Evolutionary conservation across 2,888 invertebrate species (phyloP).

Genomic region (Apodemia duryi): DNA sequence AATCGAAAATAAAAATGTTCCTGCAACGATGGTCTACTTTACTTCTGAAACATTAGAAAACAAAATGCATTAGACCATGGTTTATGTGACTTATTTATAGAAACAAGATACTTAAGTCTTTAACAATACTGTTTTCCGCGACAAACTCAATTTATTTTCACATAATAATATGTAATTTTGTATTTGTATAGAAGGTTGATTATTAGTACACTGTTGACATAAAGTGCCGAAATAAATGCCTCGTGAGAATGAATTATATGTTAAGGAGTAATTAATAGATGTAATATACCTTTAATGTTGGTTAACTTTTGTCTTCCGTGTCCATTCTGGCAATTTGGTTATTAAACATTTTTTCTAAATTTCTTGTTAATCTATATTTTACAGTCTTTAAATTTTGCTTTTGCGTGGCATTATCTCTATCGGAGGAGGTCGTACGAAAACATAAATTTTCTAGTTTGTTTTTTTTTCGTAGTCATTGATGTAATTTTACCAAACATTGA

Average conservation of each 20-base stretch:
- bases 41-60: too few species aligned
- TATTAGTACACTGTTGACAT: conserved; percentile 1
- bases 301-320: conserved; percentile 8
- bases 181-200: conserved; percentile 2
- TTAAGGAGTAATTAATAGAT: conserved; percentile 8
- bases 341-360: background rate
- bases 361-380: background rate
- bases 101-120: too few species aligned
- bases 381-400: background rate
- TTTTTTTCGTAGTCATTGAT: background rate
- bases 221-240: conserved; percentile 12
- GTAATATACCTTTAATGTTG: conserved; percentile 2
- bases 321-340: background rate
- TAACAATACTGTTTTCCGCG: too few species aligned
- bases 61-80: too few species aligned
- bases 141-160: conserved; percentile 14
- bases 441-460: too few species aligned
- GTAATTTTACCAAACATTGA: background rate
- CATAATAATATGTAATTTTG: conserved; percentile 5
- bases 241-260: conserved; percentile 12
- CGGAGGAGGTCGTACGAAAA: background rate
- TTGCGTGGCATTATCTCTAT: background rate
- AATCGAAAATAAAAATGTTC: too few species aligned
- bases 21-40: too few species aligned
- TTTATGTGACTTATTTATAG: too few species aligned